These are phyloP conservation scores for Corythornis cristatus DNA, from an alignment of 2,113 vertebrate genomes.

Conservation along the genomic window DNA sequence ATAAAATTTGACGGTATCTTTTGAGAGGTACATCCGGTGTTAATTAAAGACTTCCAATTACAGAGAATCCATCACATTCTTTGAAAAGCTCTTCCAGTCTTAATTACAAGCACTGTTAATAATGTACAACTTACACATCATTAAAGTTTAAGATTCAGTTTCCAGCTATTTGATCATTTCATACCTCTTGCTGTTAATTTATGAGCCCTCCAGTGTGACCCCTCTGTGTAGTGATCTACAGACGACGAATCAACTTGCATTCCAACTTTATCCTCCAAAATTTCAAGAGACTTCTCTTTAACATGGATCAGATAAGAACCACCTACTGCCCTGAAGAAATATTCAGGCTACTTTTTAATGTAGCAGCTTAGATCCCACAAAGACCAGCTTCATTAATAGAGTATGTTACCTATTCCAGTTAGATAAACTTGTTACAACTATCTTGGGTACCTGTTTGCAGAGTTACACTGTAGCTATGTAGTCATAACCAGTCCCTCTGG, in stretches of 20 bases:
- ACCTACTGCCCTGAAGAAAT: not conserved
- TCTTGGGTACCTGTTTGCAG: not conserved
- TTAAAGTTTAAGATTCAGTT: slow-evolving; percentile 19
- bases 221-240: not conserved
- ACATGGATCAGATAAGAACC: not conserved
- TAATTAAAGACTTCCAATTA: slow-evolving; percentile 39
- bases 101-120: slow-evolving; percentile 51
- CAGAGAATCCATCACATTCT: slow-evolving; percentile 6
- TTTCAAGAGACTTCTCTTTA: not conserved
- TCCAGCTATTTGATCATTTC: slow-evolving; percentile 20
- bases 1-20: not conserved
- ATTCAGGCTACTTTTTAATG: not conserved
- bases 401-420: not conserved
- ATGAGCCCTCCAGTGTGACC: not conserved
- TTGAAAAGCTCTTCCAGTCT: slow-evolving; percentile 16
- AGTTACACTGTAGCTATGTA: not conserved
- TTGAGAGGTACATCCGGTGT: not conserved
- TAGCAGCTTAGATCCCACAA: not conserved
- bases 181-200: not conserved
- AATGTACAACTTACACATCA: slow-evolving; percentile 36
- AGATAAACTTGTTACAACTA: not conserved
- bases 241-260: not conserved
- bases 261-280: not conserved
- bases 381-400: not conserved
- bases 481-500: not conserved